Evolutionary conservation across 2,888 invertebrate genomes (phyloP), one percentile per base, ranked within the genome.

Genomic region (Mesoligia furuncula): DNA sequence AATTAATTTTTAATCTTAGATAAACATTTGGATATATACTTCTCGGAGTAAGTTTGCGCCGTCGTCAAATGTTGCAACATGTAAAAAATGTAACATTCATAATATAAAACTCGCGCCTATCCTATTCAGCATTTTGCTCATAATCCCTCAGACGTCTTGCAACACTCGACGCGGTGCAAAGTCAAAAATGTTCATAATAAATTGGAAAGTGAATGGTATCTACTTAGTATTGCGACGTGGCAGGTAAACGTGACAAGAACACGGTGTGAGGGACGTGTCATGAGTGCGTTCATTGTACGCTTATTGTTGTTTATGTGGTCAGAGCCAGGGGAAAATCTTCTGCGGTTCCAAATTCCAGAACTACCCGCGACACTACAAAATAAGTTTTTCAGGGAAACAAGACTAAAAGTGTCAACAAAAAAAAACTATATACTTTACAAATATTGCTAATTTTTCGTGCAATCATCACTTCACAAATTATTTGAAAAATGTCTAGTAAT

Each of bases 1-100:
- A 85, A 85, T 79, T 89, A 85, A 88, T 87, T 88, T 84, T 86
- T 88, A 87, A 87, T 88, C 71, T 79, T 85, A 89, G 85, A 83
- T 87, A 89, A 87, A 83, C 80, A 87, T 82, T 86, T 84, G 82
- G 75, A 84, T 83, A 82, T 83, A 69, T 79, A 85, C 85, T 85
- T 85, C 79, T 88, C 85, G 88, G 78, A 78, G 73, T 88, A 84
- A 84, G 79, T 73, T 76, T 75, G 77, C 62, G 68, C 77, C 69
- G 62, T 39, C 79, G 82, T 78, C 79, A 77, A 79, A 78, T 85
- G 67, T 84, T 84, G 81, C 81, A 81, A 78, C 57, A 71, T 77
- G 67, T 75, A 17, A 77, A 75, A 24, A 59, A 61, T 57, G 59
- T 48, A 59, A 54, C 39, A 48, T 62, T 48, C 79, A 36, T 72